Base-by-base conservation (phyloP, 2,797 vertebrate species). In the Odontamblyopus lacepedii region DNA sequence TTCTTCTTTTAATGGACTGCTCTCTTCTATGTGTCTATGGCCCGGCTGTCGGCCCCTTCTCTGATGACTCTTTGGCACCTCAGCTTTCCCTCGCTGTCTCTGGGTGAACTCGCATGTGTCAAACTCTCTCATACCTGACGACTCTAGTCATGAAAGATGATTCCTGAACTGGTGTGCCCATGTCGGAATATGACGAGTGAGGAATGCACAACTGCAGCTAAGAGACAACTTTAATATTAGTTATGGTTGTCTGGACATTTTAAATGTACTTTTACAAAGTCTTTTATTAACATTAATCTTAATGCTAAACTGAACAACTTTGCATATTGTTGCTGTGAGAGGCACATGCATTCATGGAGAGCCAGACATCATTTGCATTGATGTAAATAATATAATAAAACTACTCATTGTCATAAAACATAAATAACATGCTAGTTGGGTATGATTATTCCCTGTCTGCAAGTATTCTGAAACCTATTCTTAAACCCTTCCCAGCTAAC, bases 161-260 rank as follows among this genome's bases (percentile, higher is more conserved):
- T 74, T 70, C 73, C 69, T 60, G 69, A 75, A 80, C 73, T 74
- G 27, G 62, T 88, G 84, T 80, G 69, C 77, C 75, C 83, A 44
- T 70, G 82, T 84, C 85, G 76, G 81, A 78, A 82, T 67, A 69
- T 23, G 59, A 67, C 18, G 29, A 80, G 72, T 74, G 78, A 79
- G 71, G 78, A 91, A 93, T 81, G 80, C 83, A 87, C 91, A 93
- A 90, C 91, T 92, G 92, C 72, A 81, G 75, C 67, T 50, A 67
- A 35, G 44, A 12, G 29, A 67, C 66, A 56, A 56, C 53, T 23
- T 56, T 23, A 55, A 23, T 55, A 23, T 55, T 55, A 23, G 53
- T n/a, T 56, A 9, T 56, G 19, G 3, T 56, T 56, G n/a, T 56
- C 23, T 18, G 6, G 19, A 53, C 51, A 4, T 9, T 56, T 56